Evolutionary conservation across 2,797 vertebrate genomes (phyloP), one percentile per base, ranked within the genome.

Genomic region (Nothura maculosa): DNA sequence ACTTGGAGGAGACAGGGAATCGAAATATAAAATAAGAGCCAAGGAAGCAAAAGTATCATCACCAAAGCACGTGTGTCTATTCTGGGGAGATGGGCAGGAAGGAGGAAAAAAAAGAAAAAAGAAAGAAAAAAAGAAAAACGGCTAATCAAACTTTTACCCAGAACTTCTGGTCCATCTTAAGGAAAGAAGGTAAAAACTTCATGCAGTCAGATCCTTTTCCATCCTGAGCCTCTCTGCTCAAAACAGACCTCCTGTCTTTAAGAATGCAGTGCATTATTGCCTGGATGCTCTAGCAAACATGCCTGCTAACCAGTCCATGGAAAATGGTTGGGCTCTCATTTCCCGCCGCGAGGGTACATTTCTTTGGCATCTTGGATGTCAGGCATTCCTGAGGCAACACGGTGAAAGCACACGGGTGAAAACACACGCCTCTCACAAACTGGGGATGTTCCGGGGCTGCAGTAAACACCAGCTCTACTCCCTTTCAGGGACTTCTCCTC

Each of bases 401-500:
- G 3, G 79, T 88, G 94, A 72, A 94, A 90, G 89, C 85, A 84
- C 85, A 85, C 57, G 25, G 4, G 79, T 88, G 94, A 64, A 94
- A 90, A 90, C 85, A 84, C 85, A 85, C 52, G 25, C 50, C 0
- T 36, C 85, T 94, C 18, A 9, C 87, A 85, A 88, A 57, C 1
- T 0, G 67, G 42, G 61, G 57, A 84, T 92, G 91, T 92, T 87
- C 84, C 0, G 2, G 83, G 77, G 91, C 94, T 82, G 80, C 95
- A 94, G 90, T 84, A 93, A 96, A 93, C 93, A 93, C 57, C 75
- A 94, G 45, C 58, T 45, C 72, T 93, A 92, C 93, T 96, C 96
- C 90, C 84, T 93, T 81, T 82, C 0, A 0, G 91, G 83, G 80
- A 92, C 81, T 96, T 95, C 94, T 94, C 91, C 84, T 96, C 96